These are phyloP conservation scores for Melanotaenia maccullochi DNA, from an alignment of 2,797 vertebrate species.

Conservation along the genomic window DNA sequence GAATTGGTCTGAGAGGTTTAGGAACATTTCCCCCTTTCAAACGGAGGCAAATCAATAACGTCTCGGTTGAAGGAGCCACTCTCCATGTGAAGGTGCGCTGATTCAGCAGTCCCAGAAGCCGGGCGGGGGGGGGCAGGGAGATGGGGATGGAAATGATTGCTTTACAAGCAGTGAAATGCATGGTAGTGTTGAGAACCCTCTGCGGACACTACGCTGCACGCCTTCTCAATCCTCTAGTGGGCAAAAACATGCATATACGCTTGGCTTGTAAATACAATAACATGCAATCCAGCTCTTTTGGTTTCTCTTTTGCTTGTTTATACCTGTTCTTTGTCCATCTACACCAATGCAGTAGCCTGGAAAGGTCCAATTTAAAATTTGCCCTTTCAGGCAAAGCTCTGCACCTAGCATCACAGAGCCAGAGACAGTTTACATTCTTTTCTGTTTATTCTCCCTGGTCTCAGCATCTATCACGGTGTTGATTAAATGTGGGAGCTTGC, in stretches of 20 bases:
- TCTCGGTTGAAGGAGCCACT: constrained; percentile 75
- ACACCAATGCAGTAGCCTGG: constrained; percentile 13
- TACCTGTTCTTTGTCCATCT: constrained; percentile 37
- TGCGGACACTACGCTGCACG: constrained; percentile 56
- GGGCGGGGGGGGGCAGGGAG: constrained; percentile 6
- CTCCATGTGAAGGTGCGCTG: constrained; percentile 76
- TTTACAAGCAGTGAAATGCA: constrained; percentile 76
- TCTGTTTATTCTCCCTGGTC: constrained; percentile 25
- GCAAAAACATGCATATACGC: constrained; percentile 13
- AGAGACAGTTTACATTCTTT: constrained; percentile 11
- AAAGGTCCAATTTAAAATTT: constrained; percentile 23
- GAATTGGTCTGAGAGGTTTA: constrained; percentile 72
- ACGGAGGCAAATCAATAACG: constrained; percentile 79
- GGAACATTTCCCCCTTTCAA: constrained; percentile 78
- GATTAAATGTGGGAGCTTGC: constrained; percentile 68
- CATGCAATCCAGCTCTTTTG: constrained; percentile 33
- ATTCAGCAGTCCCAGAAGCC: constrained; percentile 68
- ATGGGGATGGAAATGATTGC: constrained; percentile 73
- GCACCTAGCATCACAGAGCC: constrained; percentile 6
- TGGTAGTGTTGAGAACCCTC: constrained; percentile 62
- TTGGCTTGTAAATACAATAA: constrained; percentile 51
- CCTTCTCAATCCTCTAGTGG: constrained; percentile 53
- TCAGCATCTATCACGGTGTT: constrained; percentile 47
- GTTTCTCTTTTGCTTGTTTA: constrained; percentile 37
- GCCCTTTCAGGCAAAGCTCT: constrained; percentile 46